Percentiles rank a stretch among this genome's conserved stretches.
These are phyloP conservation scores for Peromyscus maniculatus DNA, from an alignment of 2,113 vertebrate species.

Conservation along the genomic window DNA sequence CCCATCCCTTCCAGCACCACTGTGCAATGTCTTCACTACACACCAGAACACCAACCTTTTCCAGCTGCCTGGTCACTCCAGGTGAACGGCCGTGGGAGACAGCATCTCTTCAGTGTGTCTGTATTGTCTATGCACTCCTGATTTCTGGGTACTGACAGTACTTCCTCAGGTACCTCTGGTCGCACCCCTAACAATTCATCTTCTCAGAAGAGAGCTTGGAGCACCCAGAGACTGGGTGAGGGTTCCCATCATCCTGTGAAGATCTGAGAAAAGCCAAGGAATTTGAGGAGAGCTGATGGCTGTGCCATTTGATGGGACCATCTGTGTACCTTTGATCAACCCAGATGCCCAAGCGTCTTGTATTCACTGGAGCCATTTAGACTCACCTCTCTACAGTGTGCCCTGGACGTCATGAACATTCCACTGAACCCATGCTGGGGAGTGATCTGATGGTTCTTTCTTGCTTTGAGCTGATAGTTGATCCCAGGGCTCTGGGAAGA, in stretches of 20 bases:
- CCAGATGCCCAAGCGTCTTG: neutral
- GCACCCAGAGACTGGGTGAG: neutral
- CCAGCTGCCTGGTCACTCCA: neutral
- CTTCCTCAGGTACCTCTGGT: neutral
- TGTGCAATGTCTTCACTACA: neutral
- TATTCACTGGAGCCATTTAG: neutral
- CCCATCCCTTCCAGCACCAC: neutral
- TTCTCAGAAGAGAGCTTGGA: neutral
- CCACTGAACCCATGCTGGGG: neutral
- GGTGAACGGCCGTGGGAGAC: neutral
- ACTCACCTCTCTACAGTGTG: neutral
- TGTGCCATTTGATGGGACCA: neutral
- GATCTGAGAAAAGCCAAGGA: neutral
- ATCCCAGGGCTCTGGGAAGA: neutral
- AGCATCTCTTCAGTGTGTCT: neutral
- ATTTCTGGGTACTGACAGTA: neutral
- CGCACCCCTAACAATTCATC: neutral
- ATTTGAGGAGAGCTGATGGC: neutral
- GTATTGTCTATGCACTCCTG: neutral
- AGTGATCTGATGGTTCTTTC: neutral
- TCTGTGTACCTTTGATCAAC: constrained; percentile 4
- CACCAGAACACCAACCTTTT: neutral
- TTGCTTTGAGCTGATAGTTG: constrained; percentile 9
- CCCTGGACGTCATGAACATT: neutral
- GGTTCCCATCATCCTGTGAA: neutral